Conservation (phyloP, 1,140 invertebrate genomes). For the Orchesella cincta region DNA sequence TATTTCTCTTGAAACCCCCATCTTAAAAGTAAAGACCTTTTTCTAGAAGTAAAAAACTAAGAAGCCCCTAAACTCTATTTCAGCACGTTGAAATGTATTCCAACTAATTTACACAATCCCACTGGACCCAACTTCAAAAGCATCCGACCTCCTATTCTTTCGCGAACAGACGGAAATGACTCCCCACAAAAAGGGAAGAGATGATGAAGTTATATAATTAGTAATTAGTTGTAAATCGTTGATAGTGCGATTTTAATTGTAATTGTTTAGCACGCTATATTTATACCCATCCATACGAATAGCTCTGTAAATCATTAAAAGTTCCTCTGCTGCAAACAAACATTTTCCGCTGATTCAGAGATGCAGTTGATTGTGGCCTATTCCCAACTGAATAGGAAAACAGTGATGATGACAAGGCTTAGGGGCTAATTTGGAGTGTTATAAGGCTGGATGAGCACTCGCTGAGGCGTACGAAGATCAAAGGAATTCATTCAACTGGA, state of each 20-base stretch:
- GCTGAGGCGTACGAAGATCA: not conserved
- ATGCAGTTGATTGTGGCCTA: not conserved
- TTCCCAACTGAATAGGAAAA: no score
- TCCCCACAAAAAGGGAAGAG: no score
- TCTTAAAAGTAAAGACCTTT: not conserved
- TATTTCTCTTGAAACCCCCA: not conserved
- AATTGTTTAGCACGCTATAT: not conserved
- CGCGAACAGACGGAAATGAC: no score
- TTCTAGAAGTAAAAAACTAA: not conserved
- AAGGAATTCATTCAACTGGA: no score
- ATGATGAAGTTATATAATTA: no score
- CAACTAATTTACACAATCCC: not conserved
- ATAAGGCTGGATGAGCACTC: not conserved
- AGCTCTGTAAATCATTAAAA: not conserved
- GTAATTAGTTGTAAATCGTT: not conserved
- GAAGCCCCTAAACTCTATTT: not conserved
- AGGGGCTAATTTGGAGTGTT: constrained; percentile 18
- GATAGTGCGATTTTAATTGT: not conserved
- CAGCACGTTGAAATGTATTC: not conserved
- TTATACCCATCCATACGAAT: not conserved
- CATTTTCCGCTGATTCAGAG: not conserved
- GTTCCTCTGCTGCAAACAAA: not conserved
- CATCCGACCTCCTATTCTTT: no score
- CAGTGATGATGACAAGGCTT: not conserved
- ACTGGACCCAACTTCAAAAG: no score